Percentiles rank a stretch among this genome's conserved stretches.
These are phyloP conservation scores for Myocastor coypus DNA, from an alignment of 2,113 vertebrate species.

Conservation along the genomic window DNA sequence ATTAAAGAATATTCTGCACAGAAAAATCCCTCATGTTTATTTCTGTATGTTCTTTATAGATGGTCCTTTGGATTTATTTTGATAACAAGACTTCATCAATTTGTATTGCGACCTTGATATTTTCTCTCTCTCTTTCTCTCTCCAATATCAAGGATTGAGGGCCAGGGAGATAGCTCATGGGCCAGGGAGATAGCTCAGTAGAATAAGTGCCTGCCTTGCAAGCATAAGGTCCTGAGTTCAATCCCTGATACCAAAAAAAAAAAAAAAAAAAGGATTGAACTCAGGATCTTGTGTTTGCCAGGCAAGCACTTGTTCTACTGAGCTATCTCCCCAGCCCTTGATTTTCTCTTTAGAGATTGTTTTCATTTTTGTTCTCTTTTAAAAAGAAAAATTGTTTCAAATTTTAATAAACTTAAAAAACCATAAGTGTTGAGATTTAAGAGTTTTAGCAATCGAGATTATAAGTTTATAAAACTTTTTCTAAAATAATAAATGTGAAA, in stretches of 20 bases:
- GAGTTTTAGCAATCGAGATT: not conserved
- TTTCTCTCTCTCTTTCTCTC: too few species aligned
- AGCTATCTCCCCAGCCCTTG: too few species aligned
- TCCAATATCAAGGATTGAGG: too few species aligned
- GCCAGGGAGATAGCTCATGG: too few species aligned
- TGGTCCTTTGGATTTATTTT: not conserved
- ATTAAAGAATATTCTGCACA: not conserved
- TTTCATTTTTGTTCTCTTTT: conserved; percentile 50
- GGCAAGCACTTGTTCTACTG: too few species aligned
- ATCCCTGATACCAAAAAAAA: too few species aligned
- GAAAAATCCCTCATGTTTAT: not conserved
- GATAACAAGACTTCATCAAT: conserved; percentile 6
- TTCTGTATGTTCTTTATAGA: not conserved
- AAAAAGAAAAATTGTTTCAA: conserved; percentile 29
- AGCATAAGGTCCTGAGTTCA: too few species aligned
- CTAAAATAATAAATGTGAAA: conserved; percentile 33
- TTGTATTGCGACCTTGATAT: not conserved
- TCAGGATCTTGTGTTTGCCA: too few species aligned
- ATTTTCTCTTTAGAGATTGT: not conserved
- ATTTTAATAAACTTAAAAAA: conserved; percentile 40
- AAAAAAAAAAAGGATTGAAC: too few species aligned
- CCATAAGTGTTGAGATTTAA: not conserved
- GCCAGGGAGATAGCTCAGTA: too few species aligned
- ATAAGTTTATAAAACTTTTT: not conserved
- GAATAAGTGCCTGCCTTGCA: too few species aligned